Percentiles rank a stretch among this genome's conserved stretches.
phyloP scores from a whole-genome alignment of 2,888 invertebrate species.

The Junonia oenone region DNA sequence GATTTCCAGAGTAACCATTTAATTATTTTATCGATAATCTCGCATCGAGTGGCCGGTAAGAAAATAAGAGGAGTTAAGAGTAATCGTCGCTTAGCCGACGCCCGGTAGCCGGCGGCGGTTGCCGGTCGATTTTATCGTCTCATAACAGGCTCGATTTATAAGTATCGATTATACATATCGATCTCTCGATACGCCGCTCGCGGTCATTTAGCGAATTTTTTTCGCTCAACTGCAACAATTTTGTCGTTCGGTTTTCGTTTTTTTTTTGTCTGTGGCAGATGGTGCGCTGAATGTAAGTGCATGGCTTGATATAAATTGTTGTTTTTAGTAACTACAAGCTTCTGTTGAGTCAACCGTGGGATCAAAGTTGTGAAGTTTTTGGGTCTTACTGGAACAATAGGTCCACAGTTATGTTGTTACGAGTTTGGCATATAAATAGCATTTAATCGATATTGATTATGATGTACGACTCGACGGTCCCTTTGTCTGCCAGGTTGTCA shows the following conservation, averaged over 20 bases:
- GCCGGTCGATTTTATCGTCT: constrained; percentile 73
- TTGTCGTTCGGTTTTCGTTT: constrained; percentile 35
- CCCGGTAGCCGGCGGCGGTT: constrained; percentile 76
- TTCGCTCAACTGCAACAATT: constrained; percentile 32
- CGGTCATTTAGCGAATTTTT: constrained; percentile 69
- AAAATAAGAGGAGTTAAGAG: constrained; percentile 67
- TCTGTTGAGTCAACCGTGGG: background rate
- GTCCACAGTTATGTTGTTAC: too few species aligned
- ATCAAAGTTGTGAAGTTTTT: background rate
- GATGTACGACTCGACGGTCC: constrained; percentile 73
- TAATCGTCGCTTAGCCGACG: constrained; percentile 77
- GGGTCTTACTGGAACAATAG: background rate
- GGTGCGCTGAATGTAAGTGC: background rate
- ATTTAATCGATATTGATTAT: too few species aligned
- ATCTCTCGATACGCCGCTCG: constrained; percentile 61
- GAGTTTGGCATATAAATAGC: too few species aligned
- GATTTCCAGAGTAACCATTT: constrained; percentile 80
- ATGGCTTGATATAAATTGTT: background rate
- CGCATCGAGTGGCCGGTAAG: constrained; percentile 60
- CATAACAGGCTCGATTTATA: constrained; percentile 78
- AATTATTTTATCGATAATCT: constrained; percentile 81
- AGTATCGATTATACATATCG: constrained; percentile 77
- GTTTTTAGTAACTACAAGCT: background rate
- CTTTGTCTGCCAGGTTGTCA: constrained; percentile 74
- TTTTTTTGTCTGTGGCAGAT: background rate